phyloP scores from a whole-genome alignment of 1,140 invertebrate genomes.

The Epicauta chinensis region DNA sequence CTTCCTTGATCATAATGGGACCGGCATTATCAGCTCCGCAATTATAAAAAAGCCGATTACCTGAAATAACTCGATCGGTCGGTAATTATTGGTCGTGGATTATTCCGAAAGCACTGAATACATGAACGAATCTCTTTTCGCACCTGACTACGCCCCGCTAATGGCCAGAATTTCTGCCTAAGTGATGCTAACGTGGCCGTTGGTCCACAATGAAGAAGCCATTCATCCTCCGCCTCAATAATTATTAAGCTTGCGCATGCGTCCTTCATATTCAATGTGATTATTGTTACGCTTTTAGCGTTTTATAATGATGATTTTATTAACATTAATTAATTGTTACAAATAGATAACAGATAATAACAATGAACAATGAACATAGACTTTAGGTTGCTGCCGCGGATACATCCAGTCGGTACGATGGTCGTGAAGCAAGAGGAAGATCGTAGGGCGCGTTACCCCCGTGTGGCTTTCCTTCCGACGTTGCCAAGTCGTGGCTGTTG shows the following conservation, averaged over 20 bases:
- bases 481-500: no score
- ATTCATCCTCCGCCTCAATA: conserved; percentile 20
- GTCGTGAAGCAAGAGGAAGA: no score
- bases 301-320: no score
- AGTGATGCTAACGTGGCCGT: conserved; percentile 23
- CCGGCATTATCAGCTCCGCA: conserved; percentile 33
- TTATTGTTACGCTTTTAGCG: no score
- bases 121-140: conserved; percentile 19
- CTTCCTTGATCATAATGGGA: conserved; percentile 26
- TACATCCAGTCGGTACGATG: no score
- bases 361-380: no score
- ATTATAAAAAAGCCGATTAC: conserved; percentile 28
- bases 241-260: conserved; percentile 19
- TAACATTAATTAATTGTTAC: no score
- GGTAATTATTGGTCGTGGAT: conserved; percentile 20
- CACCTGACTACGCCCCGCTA: conserved; percentile 15
- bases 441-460: no score
- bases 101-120: conserved; percentile 21
- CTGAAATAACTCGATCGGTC: conserved; percentile 1
- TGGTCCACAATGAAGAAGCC: conserved; percentile 28
- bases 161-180: conserved; percentile 21
- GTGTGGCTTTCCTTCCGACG: no score
- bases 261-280: no score
- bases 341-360: no score
- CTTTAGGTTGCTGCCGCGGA: no score